phyloP scores from a whole-genome alignment of 1,140 invertebrate species.

The Drosophila bipectinata region DNA sequence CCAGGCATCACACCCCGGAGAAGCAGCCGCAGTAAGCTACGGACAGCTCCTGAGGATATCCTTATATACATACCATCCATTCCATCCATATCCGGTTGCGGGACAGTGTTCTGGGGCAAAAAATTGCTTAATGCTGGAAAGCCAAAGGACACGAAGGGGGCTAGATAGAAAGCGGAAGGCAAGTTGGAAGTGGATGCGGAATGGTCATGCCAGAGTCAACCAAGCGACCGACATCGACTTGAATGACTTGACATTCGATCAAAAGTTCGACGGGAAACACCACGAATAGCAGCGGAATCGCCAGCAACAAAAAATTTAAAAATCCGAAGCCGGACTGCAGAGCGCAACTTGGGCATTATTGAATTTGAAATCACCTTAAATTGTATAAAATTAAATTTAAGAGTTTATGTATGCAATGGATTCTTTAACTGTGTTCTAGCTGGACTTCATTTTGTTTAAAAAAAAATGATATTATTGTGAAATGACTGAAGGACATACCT shows the following conservation, averaged over 20 bases:
- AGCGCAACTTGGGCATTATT: background rate
- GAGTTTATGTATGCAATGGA: background rate
- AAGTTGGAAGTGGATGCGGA: conserved; percentile 34
- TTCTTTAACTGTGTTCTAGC: too few relatives aligned
- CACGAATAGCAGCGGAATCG: conserved; percentile 47
- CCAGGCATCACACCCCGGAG: conserved; percentile 50
- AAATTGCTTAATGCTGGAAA: conserved; percentile 44
- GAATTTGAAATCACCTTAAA: conserved; percentile 15
- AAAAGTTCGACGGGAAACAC: conserved; percentile 69
- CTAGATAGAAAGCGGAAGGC: conserved; percentile 1
- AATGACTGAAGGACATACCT: too few relatives aligned
- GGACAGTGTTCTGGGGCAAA: background rate
- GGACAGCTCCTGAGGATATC: conserved; percentile 35
- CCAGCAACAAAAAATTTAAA: conserved; percentile 19
- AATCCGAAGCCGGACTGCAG: background rate
- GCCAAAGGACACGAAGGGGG: background rate
- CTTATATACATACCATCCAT: conserved; percentile 40
- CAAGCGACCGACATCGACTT: conserved; percentile 65
- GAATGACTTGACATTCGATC: conserved; percentile 79
- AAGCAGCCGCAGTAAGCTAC: conserved; percentile 13
- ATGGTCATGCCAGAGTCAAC: conserved; percentile 55
- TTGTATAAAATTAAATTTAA: background rate
- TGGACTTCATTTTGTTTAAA: too few relatives aligned
- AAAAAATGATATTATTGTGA: too few relatives aligned
- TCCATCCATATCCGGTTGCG: conserved; percentile 43